Evolutionary conservation across 2,113 vertebrate species (phyloP).

Genomic region (Muscicapa adusta): DNA sequence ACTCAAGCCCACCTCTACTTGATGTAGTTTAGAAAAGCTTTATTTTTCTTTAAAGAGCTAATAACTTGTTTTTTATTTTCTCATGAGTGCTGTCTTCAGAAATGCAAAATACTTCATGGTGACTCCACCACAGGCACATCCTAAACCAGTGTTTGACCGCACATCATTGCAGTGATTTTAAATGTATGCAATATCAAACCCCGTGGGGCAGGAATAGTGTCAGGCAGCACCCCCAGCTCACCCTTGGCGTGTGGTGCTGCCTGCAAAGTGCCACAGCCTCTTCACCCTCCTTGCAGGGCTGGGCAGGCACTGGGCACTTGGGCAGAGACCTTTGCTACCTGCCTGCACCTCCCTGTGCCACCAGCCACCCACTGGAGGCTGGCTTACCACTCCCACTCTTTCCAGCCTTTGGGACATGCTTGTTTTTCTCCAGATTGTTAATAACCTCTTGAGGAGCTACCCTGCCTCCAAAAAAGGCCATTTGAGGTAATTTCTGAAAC

Average conservation of each 20-base stretch:
- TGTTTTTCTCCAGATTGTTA: not conserved
- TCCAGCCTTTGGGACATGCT: not conserved
- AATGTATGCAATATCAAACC: rapidly evolving
- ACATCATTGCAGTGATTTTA: not conserved
- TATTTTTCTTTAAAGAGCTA: not conserved
- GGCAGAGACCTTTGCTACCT: not conserved
- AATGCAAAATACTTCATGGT: not conserved
- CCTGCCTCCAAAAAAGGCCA: not conserved
- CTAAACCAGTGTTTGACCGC: not conserved
- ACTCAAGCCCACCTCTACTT: not conserved
- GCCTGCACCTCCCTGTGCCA: rapidly evolving
- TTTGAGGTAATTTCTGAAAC: not conserved
- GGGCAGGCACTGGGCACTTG: not conserved
- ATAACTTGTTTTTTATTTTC: not conserved
- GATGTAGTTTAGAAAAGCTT: not conserved
- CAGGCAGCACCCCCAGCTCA: not conserved
- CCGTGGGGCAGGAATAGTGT: not conserved
- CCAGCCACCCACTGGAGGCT: rapidly evolving
- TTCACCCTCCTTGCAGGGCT: rapidly evolving
- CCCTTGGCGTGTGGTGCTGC: too few relatives aligned
- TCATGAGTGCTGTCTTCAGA: not conserved
- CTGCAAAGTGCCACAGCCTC: not conserved
- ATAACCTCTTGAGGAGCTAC: not conserved
- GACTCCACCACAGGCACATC: not conserved
- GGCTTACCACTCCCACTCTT: rapidly evolving